Conservation (phyloP, 2,113 vertebrate species). For the Verasper variegatus region DNA sequence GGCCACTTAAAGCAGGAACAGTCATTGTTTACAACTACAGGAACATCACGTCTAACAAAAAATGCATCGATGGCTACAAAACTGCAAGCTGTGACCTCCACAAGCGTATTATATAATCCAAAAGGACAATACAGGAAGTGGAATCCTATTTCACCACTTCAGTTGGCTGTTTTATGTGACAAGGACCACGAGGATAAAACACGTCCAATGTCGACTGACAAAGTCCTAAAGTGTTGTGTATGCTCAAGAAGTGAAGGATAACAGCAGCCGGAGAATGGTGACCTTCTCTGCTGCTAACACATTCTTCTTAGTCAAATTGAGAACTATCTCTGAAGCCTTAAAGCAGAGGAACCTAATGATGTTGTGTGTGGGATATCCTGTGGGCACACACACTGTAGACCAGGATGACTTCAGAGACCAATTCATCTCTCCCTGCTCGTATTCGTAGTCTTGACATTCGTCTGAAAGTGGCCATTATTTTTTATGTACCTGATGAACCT, state of each 20-base stretch:
- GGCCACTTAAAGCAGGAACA: constrained; percentile 16
- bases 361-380: constrained; percentile 35
- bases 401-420: constrained; percentile 55
- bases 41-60: background rate
- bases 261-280: constrained; percentile 28
- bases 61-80: constrained; percentile 29
- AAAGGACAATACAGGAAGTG: constrained; percentile 54
- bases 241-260: constrained; percentile 29
- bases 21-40: constrained; percentile 9
- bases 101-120: constrained; percentile 36
- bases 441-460: constrained; percentile 38
- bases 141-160: constrained; percentile 59
- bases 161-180: constrained; percentile 43
- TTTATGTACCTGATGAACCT: constrained; percentile 64
- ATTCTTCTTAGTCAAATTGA: constrained; percentile 45
- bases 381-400: constrained; percentile 21
- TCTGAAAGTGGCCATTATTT: constrained; percentile 59
- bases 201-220: constrained; percentile 27
- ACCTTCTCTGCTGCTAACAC: constrained; percentile 35
- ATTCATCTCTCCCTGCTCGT: constrained; percentile 43
- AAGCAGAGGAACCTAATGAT: constrained; percentile 48
- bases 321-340: constrained; percentile 45
- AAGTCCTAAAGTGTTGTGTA: constrained; percentile 37
- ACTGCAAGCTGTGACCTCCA: constrained; percentile 48
- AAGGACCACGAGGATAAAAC: constrained; percentile 48